phyloP scores from a whole-genome alignment of 1,140 invertebrate species.

The Saccostrea glomerata region DNA sequence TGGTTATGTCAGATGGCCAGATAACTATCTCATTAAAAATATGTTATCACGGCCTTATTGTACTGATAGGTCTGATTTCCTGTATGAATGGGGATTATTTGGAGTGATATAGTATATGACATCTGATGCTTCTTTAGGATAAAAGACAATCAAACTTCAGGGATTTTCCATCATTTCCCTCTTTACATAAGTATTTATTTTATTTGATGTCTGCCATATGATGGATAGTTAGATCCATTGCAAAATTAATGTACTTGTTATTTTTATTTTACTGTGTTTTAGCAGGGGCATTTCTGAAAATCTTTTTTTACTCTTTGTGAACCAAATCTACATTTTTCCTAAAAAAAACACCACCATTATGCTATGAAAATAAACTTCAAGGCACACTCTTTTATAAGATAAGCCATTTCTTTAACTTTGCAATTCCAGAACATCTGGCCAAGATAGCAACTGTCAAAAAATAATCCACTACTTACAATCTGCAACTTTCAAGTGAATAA shows the following conservation, averaged over 20 bases:
- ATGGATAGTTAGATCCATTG: neutral
- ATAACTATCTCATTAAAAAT: constrained; percentile 8
- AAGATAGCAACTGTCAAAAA: constrained; percentile 34
- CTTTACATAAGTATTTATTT: neutral
- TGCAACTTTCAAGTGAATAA: neutral
- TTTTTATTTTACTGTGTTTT: neutral
- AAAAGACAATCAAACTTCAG: too few relatives aligned
- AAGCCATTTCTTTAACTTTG: neutral
- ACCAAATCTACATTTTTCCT: neutral
- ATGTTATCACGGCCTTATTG: neutral
- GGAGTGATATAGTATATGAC: neutral
- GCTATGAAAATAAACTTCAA: neutral
- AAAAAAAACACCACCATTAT: neutral
- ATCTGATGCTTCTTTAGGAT: neutral
- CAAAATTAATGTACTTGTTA: neutral
- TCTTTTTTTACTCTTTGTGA: too few relatives aligned
- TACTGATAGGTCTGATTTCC: neutral
- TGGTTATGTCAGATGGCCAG: constrained; percentile 13
- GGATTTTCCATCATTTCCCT: neutral
- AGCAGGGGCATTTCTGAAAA: too few relatives aligned
- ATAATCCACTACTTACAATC: neutral
- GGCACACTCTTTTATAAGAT: neutral
- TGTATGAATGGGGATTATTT: constrained; percentile 9
- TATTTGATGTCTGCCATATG: neutral
- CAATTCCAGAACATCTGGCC: constrained; percentile 8